Percentiles rank a stretch among this genome's conserved stretches.
These are phyloP conservation scores for Lynx canadensis DNA, from an alignment of 2,113 vertebrate genomes.

Conservation along the genomic window DNA sequence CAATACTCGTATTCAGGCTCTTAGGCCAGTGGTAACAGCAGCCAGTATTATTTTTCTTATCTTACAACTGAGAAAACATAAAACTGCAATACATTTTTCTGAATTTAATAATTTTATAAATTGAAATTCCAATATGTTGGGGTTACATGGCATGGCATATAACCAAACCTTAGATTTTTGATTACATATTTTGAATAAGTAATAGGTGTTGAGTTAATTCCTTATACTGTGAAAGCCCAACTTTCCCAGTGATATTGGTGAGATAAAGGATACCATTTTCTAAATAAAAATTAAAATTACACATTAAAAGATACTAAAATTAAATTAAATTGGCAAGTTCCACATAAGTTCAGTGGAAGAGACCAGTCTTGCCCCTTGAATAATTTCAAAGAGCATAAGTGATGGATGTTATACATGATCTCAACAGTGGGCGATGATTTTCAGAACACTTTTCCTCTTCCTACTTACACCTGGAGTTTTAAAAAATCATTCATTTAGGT, in stretches of 20 bases:
- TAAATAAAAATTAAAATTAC: not conserved
- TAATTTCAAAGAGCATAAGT: not conserved
- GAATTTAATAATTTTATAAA: not conserved
- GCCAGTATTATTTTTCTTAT: not conserved
- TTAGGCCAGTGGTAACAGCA: not conserved
- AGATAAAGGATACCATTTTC: not conserved
- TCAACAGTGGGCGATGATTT: not conserved
- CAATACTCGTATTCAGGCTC: not conserved
- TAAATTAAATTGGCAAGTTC: not conserved
- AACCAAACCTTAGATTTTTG: not conserved
- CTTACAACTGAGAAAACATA: not conserved
- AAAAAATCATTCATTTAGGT: not conserved
- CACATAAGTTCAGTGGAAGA: not conserved
- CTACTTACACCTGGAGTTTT: not conserved
- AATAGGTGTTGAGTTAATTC: not conserved
- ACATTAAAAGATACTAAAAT: not conserved
- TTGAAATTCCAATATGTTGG: not conserved
- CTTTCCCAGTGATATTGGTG: not conserved
- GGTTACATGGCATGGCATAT: not conserved
- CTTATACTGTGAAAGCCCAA: not conserved
- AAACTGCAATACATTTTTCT: not conserved
- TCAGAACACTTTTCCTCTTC: not conserved
- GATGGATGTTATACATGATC: not conserved
- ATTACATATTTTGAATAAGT: not conserved
- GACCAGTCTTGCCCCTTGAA: not conserved